Conservation (phyloP, 2,888 invertebrate species). For the Xanthorhoe spadicearia region DNA sequence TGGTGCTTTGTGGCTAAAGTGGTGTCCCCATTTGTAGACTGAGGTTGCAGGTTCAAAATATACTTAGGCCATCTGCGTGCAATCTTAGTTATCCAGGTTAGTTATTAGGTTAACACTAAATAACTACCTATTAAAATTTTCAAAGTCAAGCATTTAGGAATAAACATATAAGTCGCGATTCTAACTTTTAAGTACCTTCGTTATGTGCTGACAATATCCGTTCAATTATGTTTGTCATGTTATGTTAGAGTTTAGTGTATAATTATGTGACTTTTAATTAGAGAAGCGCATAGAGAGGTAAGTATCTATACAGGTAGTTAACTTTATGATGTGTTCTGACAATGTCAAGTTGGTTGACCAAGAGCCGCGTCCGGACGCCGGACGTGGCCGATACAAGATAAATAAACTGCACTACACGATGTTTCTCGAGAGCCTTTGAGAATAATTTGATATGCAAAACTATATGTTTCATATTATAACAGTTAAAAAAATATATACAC, state of each 20-base stretch:
- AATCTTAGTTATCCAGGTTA: no score
- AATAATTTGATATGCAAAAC: no score
- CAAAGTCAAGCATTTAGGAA: no score
- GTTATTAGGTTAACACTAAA: no score
- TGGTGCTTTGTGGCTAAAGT: no score
- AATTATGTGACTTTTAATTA: neutral
- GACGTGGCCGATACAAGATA: slow-evolving; percentile 16
- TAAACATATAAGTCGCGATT: neutral
- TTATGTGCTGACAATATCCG: neutral
- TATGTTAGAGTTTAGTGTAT: neutral
- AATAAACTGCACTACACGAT: neutral
- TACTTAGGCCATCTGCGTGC: no score
- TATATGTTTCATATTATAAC: no score
- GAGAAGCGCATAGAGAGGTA: neutral
- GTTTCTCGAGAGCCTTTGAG: neutral
- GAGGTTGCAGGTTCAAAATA: no score
- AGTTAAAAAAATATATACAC: no score
- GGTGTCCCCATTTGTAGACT: no score
- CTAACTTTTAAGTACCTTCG: neutral
- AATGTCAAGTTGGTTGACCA: slow-evolving; percentile 18
- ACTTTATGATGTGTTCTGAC: slow-evolving; percentile 1
- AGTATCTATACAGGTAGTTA: neutral
- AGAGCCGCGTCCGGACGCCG: neutral
- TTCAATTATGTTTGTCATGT: neutral
- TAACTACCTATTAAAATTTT: no score